These are phyloP conservation scores for Danio choprae DNA, from an alignment of 2,797 vertebrate genomes.

Conservation along the genomic window DNA sequence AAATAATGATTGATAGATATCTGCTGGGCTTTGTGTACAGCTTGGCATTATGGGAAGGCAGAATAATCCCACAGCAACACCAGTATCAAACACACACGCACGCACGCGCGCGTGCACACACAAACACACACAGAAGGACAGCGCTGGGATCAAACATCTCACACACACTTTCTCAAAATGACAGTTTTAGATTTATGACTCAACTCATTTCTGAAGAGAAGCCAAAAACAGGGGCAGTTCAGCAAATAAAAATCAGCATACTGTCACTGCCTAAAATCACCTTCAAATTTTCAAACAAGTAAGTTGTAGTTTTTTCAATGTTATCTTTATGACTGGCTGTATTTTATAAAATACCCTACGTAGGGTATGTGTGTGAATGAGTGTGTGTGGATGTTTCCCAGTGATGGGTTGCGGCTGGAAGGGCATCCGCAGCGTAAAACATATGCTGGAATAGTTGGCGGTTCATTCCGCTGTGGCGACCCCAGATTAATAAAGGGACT, in stretches of 20 bases:
- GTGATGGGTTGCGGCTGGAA: no score
- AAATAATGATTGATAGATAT: no score
- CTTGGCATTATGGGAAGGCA: slow-evolving; percentile 33
- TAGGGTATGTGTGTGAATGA: no score
- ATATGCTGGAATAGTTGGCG: no score
- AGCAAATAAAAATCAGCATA: neutral
- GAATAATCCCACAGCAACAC: slow-evolving; percentile 21
- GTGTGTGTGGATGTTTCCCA: no score
- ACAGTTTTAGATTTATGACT: slow-evolving; percentile 2
- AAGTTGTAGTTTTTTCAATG: neutral
- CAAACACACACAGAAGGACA: slow-evolving; percentile 4
- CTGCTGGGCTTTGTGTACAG: slow-evolving; percentile 43
- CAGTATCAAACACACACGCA: slow-evolving; percentile 31
- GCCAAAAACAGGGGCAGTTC: neutral
- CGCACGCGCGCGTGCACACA: no score
- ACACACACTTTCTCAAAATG: slow-evolving; percentile 19
- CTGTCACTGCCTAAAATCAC: neutral
- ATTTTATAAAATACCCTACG: no score
- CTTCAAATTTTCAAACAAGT: neutral
- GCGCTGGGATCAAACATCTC: neutral
- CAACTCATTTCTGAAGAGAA: slow-evolving; percentile 7
- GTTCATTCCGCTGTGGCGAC: no score
- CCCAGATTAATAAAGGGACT: no score
- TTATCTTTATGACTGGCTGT: neutral
- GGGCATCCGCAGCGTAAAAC: no score